Conservation (phyloP, 2,797 vertebrate genomes). For the Lagodon rhomboides region DNA sequence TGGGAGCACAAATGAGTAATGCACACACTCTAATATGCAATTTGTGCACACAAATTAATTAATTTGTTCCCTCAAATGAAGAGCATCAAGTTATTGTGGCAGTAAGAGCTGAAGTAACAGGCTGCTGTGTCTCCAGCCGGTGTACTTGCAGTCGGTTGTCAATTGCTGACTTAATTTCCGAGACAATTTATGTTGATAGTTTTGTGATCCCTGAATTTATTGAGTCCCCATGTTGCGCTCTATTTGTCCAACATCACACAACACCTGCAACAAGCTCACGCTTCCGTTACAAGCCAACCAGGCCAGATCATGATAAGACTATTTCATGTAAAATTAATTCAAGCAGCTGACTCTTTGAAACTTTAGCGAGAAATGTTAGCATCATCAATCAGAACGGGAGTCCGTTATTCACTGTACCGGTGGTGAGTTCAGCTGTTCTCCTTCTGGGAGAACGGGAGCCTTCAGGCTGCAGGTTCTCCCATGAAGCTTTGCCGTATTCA, state of each 20-base stretch:
- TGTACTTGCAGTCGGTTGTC: not conserved
- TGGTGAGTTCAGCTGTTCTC: slow-evolving; percentile 30
- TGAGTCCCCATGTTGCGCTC: not conserved
- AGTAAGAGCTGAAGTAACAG: not conserved
- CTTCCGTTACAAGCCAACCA: not conserved
- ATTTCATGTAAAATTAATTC: not conserved
- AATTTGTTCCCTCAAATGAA: slow-evolving; percentile 30
- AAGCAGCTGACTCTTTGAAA: not conserved
- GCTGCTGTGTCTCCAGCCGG: not conserved
- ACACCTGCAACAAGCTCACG: not conserved
- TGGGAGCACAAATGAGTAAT: slow-evolving; percentile 19
- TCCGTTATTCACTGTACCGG: slow-evolving; percentile 32
- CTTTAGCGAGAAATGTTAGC: slow-evolving; percentile 26
- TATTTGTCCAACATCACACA: not conserved
- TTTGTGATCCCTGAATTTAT: not conserved
- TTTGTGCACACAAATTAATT: slow-evolving; percentile 25
- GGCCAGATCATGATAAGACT: not conserved
- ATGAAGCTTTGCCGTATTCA: slow-evolving; percentile 58
- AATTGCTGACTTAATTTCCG: no score
- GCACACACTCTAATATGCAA: slow-evolving; percentile 26
- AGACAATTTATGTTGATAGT: no score
- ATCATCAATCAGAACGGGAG: slow-evolving; percentile 17
- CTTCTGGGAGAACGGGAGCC: slow-evolving; percentile 44
- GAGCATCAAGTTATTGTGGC: not conserved
- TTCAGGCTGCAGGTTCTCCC: slow-evolving; percentile 55